Percentiles rank a stretch among this genome's conserved stretches.
Conservation (phyloP, 1,140 invertebrate genomes). For the Euborellia annulipes region DNA sequence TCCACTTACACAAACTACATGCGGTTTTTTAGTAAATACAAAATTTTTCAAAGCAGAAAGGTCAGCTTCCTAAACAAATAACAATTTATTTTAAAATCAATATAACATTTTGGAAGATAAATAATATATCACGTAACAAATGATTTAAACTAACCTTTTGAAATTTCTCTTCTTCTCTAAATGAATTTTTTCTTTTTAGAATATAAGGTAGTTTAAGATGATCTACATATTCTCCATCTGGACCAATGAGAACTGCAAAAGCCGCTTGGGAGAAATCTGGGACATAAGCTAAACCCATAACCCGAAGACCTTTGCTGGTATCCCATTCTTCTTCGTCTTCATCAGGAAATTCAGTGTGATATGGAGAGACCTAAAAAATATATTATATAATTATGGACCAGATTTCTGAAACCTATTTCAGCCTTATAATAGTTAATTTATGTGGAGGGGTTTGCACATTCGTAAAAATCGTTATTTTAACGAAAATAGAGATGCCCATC, state of each 20-base stretch:
- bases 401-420: no score
- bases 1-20: conserved; percentile 79
- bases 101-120: conserved; percentile 1
- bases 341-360: conserved; percentile 54
- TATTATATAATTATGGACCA: no score
- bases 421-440: no score
- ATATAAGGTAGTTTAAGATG: conserved; percentile 74
- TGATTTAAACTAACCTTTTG: conserved; percentile 41
- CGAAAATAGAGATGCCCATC: conserved; percentile 7
- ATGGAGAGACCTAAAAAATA: conserved; percentile 76
- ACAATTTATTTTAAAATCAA: not conserved
- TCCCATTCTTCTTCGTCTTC: conserved; percentile 90
- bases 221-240: conserved; percentile 84
- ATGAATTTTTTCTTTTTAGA: conserved; percentile 63
- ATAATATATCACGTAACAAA: no score
- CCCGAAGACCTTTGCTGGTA: conserved; percentile 63
- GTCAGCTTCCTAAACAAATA: conserved; percentile 49
- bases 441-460: no score
- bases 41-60: conserved; percentile 68
- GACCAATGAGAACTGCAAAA: conserved; percentile 72
- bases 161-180: conserved; percentile 48
- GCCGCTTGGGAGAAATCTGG: conserved; percentile 73
- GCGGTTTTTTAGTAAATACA: conserved; percentile 80
- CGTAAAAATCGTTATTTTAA: no score
- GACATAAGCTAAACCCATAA: conserved; percentile 78